A percentile compares a stretch with the other conserved stretches of the same genome.
These are phyloP conservation scores for Orius insidiosus DNA, from an alignment of 1,140 invertebrate genomes.

Conservation along the genomic window DNA sequence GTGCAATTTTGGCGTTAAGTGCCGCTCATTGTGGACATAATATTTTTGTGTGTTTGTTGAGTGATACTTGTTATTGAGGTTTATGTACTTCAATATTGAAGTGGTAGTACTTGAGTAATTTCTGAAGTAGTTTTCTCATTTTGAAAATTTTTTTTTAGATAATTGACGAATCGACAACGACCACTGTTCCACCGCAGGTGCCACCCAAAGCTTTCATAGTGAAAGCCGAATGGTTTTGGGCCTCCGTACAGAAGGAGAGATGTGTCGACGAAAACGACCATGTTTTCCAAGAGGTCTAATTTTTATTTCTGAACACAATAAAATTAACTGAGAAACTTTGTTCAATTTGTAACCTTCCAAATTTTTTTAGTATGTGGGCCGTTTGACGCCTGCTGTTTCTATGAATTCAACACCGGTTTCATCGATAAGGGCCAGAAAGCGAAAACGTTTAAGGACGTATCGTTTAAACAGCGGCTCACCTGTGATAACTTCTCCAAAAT, in stretches of 20 bases:
- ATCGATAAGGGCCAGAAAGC: slow-evolving; percentile 32
- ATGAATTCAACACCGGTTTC: slow-evolving; percentile 15
- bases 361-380: slow-evolving; percentile 30
- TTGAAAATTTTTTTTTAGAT: slow-evolving; percentile 33
- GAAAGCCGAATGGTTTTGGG: slow-evolving; percentile 95
- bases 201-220: slow-evolving; percentile 43
- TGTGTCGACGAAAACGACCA: slow-evolving; percentile 81
- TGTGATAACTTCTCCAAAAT: slow-evolving; percentile 32
- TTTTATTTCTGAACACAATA: slow-evolving; percentile 18
- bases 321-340: slow-evolving; percentile 11
- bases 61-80: no score
- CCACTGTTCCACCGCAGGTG: slow-evolving; percentile 41
- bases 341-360: not conserved
- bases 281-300: slow-evolving; percentile 65
- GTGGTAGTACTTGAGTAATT: no score
- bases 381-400: slow-evolving; percentile 21
- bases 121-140: no score
- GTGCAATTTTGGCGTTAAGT: no score
- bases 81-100: no score
- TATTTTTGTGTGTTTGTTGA: no score
- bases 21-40: no score
- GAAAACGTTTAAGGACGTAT: slow-evolving; percentile 41
- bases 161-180: slow-evolving; percentile 58
- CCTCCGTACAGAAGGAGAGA: slow-evolving; percentile 84
- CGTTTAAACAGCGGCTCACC: slow-evolving; percentile 22